Conservation (phyloP, 2,113 vertebrate genomes). For the Lasiurus borealis region DNA sequence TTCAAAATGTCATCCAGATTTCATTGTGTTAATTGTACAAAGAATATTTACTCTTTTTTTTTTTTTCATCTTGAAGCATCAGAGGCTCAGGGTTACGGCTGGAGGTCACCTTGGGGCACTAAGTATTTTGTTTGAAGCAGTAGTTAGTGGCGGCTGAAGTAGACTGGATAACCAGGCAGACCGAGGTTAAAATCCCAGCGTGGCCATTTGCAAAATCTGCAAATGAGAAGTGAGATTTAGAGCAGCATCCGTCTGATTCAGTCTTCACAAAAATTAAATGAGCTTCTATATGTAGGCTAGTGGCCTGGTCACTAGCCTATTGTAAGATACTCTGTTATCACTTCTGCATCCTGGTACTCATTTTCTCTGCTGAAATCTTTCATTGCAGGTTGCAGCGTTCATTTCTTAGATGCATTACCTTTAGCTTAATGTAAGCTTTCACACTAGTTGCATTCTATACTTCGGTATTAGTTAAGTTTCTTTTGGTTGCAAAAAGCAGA, state of each 20-base stretch:
- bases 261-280: conserved; percentile 51
- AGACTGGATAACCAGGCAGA: not conserved
- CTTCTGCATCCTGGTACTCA: not conserved
- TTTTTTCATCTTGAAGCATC: not conserved
- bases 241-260: not conserved
- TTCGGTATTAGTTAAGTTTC: conserved; percentile 3
- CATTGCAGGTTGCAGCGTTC: not conserved
- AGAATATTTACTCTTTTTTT: not conserved
- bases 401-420: not conserved
- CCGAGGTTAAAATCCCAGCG: not conserved
- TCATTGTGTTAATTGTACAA: conserved; percentile 1
- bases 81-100: not conserved
- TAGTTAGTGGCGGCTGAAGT: not conserved
- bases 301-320: not conserved
- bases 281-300: not conserved
- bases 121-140: conserved; percentile 43
- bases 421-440: not conserved
- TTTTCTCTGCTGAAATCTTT: conserved; percentile 40
- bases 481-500: conserved; percentile 12
- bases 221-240: conserved; percentile 5
- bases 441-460: not conserved
- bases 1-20: not conserved
- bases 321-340: not conserved
- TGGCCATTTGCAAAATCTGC: conserved; percentile 1
- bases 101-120: not conserved